A percentile compares a stretch with the other conserved stretches of the same genome.
Evolutionary conservation across 2,113 vertebrate genomes (phyloP).

Genomic region (Hipposideros armiger): DNA sequence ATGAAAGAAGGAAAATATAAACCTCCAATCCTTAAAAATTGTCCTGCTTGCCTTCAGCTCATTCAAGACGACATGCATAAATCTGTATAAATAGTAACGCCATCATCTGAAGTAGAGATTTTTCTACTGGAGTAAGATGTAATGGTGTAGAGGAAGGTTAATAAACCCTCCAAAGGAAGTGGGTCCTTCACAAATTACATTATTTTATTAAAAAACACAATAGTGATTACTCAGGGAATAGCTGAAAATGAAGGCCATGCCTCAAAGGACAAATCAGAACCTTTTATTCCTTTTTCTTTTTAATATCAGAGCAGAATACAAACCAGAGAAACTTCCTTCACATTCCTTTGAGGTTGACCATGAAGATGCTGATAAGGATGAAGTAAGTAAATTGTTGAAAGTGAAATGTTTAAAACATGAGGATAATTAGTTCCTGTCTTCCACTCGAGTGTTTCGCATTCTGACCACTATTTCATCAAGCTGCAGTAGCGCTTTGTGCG

Average conservation of each 20-base stretch:
- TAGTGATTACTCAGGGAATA: not conserved
- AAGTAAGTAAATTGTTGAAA: conserved; percentile 88
- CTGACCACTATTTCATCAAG: conserved; percentile 36
- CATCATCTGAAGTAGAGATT: not conserved
- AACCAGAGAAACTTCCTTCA: conserved; percentile 95
- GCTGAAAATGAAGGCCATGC: not conserved
- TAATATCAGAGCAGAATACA: conserved; percentile 92
- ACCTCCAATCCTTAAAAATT: not conserved
- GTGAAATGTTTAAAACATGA: conserved; percentile 45
- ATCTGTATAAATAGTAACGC: not conserved
- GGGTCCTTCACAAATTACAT: not conserved
- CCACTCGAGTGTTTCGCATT: not conserved
- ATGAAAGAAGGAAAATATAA: not conserved
- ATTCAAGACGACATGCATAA: not conserved
- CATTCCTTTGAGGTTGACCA: conserved; percentile 99
- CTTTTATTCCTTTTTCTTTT: conserved; percentile 11
- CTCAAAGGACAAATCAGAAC: conserved; percentile 35
- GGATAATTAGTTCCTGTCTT: not conserved
- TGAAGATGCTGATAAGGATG: conserved; percentile 98
- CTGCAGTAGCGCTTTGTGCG: not conserved
- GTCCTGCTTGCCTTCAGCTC: not conserved
- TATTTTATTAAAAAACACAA: not conserved
- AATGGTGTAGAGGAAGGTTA: not conserved
- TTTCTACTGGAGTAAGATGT: not conserved
- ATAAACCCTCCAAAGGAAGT: not conserved